Percentiles rank a stretch among this genome's conserved stretches.
phyloP scores from a whole-genome alignment of 2,113 vertebrate genomes.

The Calyptommatus sinebrachiatus region DNA sequence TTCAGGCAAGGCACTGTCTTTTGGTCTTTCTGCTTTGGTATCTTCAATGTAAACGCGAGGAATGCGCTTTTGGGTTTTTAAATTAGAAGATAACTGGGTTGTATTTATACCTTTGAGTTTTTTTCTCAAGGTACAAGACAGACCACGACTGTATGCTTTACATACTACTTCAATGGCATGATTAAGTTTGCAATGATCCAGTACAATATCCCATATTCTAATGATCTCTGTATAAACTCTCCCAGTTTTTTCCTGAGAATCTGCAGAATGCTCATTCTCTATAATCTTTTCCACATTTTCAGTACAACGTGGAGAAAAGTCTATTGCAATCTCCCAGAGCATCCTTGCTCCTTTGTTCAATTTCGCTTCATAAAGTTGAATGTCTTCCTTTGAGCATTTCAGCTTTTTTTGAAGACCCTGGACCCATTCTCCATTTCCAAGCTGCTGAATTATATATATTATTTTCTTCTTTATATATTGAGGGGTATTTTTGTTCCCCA shows the following conservation, averaged over 20 bases:
- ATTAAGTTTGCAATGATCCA: conserved; percentile 75
- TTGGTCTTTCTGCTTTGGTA: conserved; percentile 47
- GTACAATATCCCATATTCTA: conserved; percentile 80
- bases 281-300: conserved; percentile 76
- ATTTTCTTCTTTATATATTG: conserved; percentile 73
- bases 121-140: conserved; percentile 74
- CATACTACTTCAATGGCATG: conserved; percentile 69
- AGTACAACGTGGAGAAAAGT: conserved; percentile 81
- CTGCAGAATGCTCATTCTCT: conserved; percentile 47
- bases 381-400: conserved; percentile 71
- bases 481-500: conserved; percentile 71
- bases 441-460: conserved; percentile 69
- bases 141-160: conserved; percentile 73
- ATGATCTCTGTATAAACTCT: conserved; percentile 80
- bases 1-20: conserved; percentile 51
- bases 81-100: conserved; percentile 42
- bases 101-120: conserved; percentile 75
- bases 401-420: conserved; percentile 71
- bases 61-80: conserved; percentile 63
- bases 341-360: conserved; percentile 77
- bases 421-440: conserved; percentile 81
- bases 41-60: conserved; percentile 77
- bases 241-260: conserved; percentile 56
- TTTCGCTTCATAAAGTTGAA: conserved; percentile 79
- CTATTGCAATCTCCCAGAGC: conserved; percentile 80